Conservation (phyloP, 2,797 vertebrate species). For the Rhinoraja longicauda region DNA sequence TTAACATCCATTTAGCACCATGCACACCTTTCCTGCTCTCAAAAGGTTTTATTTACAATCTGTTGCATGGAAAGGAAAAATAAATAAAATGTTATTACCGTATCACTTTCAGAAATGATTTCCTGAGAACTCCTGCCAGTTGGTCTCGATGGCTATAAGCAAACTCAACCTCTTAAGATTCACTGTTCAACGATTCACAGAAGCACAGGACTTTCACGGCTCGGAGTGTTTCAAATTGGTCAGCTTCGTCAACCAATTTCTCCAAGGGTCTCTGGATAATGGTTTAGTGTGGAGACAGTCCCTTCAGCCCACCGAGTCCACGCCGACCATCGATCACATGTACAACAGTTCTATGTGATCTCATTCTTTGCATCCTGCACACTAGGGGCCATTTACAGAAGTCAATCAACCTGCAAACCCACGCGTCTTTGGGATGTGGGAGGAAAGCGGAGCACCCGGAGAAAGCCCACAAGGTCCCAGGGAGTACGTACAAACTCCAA, state of each 20-base stretch:
- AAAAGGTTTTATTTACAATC: background rate
- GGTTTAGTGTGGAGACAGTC: too few relatives aligned
- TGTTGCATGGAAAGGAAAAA: background rate
- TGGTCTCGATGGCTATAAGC: background rate
- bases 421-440: too few relatives aligned
- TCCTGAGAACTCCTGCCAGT: background rate
- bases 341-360: too few relatives aligned
- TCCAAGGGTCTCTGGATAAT: background rate
- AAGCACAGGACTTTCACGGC: background rate
- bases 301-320: too few relatives aligned
- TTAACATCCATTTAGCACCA: background rate
- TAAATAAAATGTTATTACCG: background rate
- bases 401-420: too few relatives aligned
- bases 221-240: background rate
- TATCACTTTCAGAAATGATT: background rate
- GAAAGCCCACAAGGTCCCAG: too few relatives aligned
- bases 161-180: background rate
- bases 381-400: too few relatives aligned
- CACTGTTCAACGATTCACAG: constrained; percentile 3
- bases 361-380: too few relatives aligned
- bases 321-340: too few relatives aligned
- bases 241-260: background rate
- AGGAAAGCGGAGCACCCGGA: too few relatives aligned
- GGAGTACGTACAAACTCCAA: too few relatives aligned
- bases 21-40: background rate